These are phyloP conservation scores for Thripadectes ignobilis DNA, from an alignment of 2,797 vertebrate species.

Conservation along the genomic window DNA sequence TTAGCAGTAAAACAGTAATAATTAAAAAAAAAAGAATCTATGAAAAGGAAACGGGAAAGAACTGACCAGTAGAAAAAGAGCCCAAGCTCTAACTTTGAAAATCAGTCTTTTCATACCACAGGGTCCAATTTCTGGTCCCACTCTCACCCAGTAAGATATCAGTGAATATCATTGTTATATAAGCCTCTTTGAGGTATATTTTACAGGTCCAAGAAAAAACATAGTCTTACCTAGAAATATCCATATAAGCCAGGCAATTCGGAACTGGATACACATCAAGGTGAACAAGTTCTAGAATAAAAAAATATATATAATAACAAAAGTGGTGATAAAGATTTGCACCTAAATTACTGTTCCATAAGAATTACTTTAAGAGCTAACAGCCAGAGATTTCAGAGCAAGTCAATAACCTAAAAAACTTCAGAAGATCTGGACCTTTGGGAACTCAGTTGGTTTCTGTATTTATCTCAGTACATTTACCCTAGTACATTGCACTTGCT, in stretches of 20 bases:
- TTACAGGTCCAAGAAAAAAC: background rate
- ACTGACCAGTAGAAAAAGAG: background rate
- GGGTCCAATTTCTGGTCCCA: background rate
- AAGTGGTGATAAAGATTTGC: background rate
- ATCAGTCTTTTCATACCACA: background rate
- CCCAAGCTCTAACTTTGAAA: background rate
- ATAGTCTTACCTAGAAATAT: slow-evolving; percentile 90
- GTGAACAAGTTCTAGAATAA: slow-evolving; percentile 84
- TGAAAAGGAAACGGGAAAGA: background rate
- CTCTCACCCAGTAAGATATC: background rate
- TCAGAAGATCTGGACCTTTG: background rate
- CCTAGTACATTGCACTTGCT: background rate
- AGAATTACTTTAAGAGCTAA: background rate
- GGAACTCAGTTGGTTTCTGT: background rate
- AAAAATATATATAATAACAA: background rate
- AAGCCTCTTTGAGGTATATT: background rate
- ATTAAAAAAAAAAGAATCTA: background rate
- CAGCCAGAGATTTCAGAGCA: background rate
- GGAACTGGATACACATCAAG: slow-evolving; percentile 91
- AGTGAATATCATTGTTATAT: background rate
- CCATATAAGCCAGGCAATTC: slow-evolving; percentile 89
- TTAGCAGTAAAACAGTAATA: background rate
- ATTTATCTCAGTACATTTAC: background rate
- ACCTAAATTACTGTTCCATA: background rate
- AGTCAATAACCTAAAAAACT: background rate